Conservation (phyloP, 2,888 invertebrate genomes). For the Diplazon laetatorius region DNA sequence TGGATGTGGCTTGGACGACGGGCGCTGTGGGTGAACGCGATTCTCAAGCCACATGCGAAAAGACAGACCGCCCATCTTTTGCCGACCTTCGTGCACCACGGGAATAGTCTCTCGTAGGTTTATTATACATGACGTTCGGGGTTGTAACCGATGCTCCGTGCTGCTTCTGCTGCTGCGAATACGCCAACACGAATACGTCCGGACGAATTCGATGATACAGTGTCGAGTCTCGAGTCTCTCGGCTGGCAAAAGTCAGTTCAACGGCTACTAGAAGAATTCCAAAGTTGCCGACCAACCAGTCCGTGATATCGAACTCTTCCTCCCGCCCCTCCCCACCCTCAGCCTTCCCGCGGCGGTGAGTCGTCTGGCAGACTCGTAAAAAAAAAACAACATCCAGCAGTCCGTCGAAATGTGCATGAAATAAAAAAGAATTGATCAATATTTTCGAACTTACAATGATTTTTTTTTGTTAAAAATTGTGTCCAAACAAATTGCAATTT, state of each 20-base stretch:
- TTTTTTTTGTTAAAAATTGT: neutral
- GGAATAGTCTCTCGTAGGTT: slow-evolving; percentile 54
- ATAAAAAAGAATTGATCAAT: neutral
- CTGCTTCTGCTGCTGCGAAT: slow-evolving; percentile 54
- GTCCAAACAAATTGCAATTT: neutral
- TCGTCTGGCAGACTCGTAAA: slow-evolving; percentile 11
- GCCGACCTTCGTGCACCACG: slow-evolving; percentile 61
- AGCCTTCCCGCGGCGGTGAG: slow-evolving; percentile 40
- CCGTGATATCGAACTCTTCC: slow-evolving; percentile 55
- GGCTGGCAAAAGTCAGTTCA: slow-evolving; percentile 17
- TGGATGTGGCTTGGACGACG: slow-evolving; percentile 55
- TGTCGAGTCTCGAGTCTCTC: neutral
- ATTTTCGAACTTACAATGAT: neutral
- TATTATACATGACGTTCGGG: slow-evolving; percentile 27
- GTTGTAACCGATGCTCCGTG: slow-evolving; percentile 38
- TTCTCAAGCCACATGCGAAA: slow-evolving; percentile 61
- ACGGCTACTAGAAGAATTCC: slow-evolving; percentile 49
- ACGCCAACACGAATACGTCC: slow-evolving; percentile 50
- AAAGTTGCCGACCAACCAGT: slow-evolving; percentile 12
- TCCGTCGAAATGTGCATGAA: neutral
- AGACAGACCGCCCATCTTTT: slow-evolving; percentile 49
- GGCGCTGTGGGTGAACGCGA: slow-evolving; percentile 52
- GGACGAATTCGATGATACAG: slow-evolving; percentile 13
- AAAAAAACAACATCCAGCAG: neutral
- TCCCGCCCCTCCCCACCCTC: no score